phyloP scores from a whole-genome alignment of 2,113 vertebrate species.

The Amblyornis subalaris region DNA sequence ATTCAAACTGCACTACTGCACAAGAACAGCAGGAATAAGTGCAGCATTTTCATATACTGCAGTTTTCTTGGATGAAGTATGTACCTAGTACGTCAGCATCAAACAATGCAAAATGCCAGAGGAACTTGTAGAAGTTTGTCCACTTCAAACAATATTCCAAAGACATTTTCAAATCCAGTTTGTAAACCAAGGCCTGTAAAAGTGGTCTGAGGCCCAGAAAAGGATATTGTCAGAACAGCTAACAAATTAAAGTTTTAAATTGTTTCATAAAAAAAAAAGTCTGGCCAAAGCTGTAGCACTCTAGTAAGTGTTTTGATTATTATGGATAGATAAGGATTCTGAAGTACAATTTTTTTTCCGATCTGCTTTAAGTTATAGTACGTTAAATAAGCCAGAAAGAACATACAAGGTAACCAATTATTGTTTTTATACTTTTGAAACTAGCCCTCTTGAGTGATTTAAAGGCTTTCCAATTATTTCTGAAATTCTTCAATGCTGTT shows the following conservation, averaged over 20 bases:
- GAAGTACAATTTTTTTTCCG: neutral
- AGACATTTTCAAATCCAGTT: neutral
- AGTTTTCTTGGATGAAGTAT: neutral
- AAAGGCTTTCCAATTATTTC: neutral
- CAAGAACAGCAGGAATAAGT: neutral
- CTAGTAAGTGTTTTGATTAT: neutral
- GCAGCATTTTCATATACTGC: neutral
- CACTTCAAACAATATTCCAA: neutral
- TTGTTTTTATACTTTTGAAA: neutral
- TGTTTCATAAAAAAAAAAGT: neutral
- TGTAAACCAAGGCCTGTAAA: neutral
- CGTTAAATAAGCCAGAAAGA: neutral
- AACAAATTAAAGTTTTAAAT: neutral
- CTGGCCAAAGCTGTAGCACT: neutral
- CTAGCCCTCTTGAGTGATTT: neutral
- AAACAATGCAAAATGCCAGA: neutral
- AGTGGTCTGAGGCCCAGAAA: neutral
- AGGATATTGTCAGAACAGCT: conserved; percentile 1
- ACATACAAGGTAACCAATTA: neutral
- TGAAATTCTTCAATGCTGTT: neutral
- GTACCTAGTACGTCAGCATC: neutral
- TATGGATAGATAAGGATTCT: neutral
- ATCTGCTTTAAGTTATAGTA: neutral
- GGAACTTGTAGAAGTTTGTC: neutral
- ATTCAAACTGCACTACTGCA: neutral